A percentile compares a stretch with the other conserved stretches of the same genome.
Evolutionary conservation across 2,113 vertebrate genomes (phyloP).

Genomic region (Cochlearius cochlearius): DNA sequence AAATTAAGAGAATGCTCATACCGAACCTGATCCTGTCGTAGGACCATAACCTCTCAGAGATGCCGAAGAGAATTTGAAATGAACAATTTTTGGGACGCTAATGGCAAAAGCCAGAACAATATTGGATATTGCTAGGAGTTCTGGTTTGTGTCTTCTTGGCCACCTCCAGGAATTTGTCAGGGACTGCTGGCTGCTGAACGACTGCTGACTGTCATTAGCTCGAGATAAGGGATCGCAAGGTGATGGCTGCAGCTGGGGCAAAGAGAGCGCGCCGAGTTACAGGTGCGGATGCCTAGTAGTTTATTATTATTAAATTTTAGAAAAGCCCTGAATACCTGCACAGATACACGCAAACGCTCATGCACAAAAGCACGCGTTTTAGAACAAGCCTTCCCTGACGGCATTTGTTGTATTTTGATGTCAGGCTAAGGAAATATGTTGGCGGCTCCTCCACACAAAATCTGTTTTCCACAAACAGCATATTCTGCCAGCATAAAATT

Average conservation of each 20-base stretch:
- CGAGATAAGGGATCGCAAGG: background rate
- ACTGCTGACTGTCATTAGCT: background rate
- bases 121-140: background rate
- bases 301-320: slow-evolving; percentile 2
- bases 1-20: background rate
- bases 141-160: background rate
- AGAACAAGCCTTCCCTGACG: slow-evolving; percentile 49
- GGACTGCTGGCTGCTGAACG: background rate
- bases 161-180: background rate
- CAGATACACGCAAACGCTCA: background rate
- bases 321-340: background rate
- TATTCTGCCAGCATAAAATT: slow-evolving; percentile 48
- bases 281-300: background rate
- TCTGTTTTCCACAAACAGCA: slow-evolving; percentile 47
- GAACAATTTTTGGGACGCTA: background rate
- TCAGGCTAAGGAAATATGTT: slow-evolving; percentile 60
- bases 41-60: background rate
- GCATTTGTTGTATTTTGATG: slow-evolving; percentile 45
- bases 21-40: background rate
- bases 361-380: background rate
- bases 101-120: background rate
- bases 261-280: background rate
- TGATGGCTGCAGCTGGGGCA: background rate
- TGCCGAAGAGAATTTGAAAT: background rate
- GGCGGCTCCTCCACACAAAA: slow-evolving; percentile 35